A percentile compares a stretch with the other conserved stretches of the same genome.
Evolutionary conservation across 2,113 vertebrate species (phyloP).

Genomic region (Pterophyllum scalare): DNA sequence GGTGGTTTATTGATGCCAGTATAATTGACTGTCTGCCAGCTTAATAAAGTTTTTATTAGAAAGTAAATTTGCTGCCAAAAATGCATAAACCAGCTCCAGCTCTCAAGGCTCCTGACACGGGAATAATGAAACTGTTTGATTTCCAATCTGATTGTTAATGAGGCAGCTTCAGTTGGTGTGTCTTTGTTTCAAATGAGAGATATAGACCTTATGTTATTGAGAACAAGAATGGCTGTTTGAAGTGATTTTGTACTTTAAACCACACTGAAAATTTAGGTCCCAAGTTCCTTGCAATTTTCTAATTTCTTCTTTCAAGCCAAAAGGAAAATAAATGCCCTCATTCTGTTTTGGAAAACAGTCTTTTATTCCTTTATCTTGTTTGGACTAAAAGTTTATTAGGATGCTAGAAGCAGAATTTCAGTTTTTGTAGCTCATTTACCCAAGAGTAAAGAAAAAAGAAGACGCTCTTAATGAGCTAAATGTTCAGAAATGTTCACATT

Average conservation of each 20-base stretch:
- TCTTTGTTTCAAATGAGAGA: constrained; percentile 26
- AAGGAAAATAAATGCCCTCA: constrained; percentile 11
- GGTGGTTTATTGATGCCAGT: constrained; percentile 64
- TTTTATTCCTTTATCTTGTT: neutral
- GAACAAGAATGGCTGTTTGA: neutral
- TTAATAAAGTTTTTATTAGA: constrained; percentile 74
- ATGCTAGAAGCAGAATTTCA: neutral
- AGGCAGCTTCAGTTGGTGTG: constrained; percentile 40
- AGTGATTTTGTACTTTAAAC: constrained; percentile 13
- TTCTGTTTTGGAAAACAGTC: constrained; percentile 1
- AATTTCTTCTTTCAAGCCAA: neutral
- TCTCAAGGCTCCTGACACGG: constrained; percentile 45
- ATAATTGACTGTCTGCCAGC: constrained; percentile 65
- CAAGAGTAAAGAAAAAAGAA: neutral
- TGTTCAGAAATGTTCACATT: neutral
- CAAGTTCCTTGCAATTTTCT: neutral
- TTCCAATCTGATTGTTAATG: constrained; percentile 62
- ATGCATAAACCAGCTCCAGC: constrained; percentile 35
- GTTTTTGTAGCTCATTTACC: neutral
- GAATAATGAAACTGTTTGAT: constrained; percentile 63
- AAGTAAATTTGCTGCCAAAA: constrained; percentile 63
- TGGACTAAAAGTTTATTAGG: neutral
- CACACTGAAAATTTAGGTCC: neutral
- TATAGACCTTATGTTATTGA: neutral
- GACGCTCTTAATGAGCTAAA: neutral